A percentile compares a stretch with the other conserved stretches of the same genome.
phyloP scores from a whole-genome alignment of 2,113 vertebrate species.

The Dromiciops gliroides region DNA sequence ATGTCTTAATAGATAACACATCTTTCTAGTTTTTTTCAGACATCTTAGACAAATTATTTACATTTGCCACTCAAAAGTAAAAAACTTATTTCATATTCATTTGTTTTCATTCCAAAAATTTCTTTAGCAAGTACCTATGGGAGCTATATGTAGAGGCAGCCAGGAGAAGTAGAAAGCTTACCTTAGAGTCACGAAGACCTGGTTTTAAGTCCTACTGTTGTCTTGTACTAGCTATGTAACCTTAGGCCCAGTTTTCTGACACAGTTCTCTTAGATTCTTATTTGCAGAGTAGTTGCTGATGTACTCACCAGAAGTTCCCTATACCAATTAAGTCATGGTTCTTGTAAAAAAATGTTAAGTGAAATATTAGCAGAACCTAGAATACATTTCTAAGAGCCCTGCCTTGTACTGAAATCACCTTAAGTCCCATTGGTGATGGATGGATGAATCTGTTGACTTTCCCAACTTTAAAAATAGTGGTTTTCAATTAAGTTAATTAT shows the following conservation, averaged over 20 bases:
- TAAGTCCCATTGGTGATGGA: background rate
- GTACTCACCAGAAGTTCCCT: background rate
- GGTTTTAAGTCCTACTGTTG: background rate
- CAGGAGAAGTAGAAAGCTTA: background rate
- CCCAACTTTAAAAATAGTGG: background rate
- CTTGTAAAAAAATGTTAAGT: background rate
- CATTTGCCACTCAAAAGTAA: background rate
- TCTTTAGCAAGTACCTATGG: constrained; percentile 22
- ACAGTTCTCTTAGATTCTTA: background rate
- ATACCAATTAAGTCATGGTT: background rate
- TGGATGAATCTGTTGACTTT: background rate
- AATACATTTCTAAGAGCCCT: constrained; percentile 17
- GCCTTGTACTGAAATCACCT: background rate
- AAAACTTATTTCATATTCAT: constrained; percentile 17
- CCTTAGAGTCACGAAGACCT: background rate
- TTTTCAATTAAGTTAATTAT: constrained; percentile 43
- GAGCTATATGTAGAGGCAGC: background rate
- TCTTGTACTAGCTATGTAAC: background rate
- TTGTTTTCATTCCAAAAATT: constrained; percentile 40
- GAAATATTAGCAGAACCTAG: constrained; percentile 31
- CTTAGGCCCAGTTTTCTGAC: background rate
- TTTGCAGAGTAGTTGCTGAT: background rate
- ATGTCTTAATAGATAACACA: background rate
- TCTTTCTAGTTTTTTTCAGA: background rate
- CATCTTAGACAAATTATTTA: background rate